Evolutionary conservation across 2,797 vertebrate species (phyloP).

Genomic region (Sebastes cheni): DNA sequence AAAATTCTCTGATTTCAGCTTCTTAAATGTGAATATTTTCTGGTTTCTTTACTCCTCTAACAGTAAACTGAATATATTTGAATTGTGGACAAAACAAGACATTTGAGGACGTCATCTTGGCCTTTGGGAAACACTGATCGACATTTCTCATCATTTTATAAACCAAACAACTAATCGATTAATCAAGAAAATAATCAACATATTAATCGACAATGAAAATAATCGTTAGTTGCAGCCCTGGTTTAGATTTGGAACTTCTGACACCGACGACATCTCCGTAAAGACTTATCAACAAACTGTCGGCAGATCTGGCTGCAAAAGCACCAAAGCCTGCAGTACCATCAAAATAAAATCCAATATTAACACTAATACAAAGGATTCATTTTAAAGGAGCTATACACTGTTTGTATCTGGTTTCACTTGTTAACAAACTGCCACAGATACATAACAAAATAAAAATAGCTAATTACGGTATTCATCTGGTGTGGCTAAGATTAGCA

Average conservation of each 20-base stretch:
- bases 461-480: neutral
- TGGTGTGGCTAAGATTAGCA: neutral
- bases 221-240: too few species aligned
- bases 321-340: neutral
- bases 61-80: too few species aligned
- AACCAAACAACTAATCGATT: too few species aligned
- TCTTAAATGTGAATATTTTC: too few species aligned
- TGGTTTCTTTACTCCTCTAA: too few species aligned
- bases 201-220: too few species aligned
- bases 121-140: too few species aligned
- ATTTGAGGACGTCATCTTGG: too few species aligned
- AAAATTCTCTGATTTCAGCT: too few species aligned
- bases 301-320: neutral
- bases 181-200: too few species aligned
- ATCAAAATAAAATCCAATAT: neutral
- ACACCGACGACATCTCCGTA: neutral
- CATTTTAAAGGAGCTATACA: neutral
- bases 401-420: neutral
- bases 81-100: too few species aligned
- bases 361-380: neutral
- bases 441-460: neutral
- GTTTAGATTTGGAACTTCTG: neutral
- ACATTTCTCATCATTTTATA: too few species aligned
- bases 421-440: neutral
- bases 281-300: neutral